Evolutionary conservation across 2,113 vertebrate species (phyloP), one percentile per base, ranked within the genome.

Genomic region (Eleginops maclovinus): DNA sequence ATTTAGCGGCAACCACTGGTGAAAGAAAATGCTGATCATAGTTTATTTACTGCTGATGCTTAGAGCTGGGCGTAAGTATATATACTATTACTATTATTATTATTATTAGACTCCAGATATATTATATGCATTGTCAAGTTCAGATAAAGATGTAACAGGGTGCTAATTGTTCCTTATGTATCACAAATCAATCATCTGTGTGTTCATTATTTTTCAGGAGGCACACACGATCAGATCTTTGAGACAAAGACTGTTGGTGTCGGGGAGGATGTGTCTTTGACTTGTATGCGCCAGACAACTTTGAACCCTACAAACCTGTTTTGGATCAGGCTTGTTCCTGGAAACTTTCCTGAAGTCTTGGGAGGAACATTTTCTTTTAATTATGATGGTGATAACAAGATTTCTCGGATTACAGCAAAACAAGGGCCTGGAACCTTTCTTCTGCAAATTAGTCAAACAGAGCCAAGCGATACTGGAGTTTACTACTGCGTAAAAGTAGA

Each of bases 271-370:
- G 82, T 92, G 41, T 74, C 0, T 4, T 16, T 93, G 8, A 26
- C 6, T 0, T 93, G 92, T 59, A 0, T 26, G 1, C 62, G 28
- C 2, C 15, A 19, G 0, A 4, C 1, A 0, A 1, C 3, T 0
- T 63, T 72, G n/a, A n/a, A n/a, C n/a, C n/a, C n/a, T n/a, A n/a
- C n/a, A 59, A 26, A 1, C 3, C 10, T 86, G 0, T 59, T 50
- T 54, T 93, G 90, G 89, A 40, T 89, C 3, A 89, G 77, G 41
- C 1, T 73, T 51, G 28, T 59, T 62, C 14, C 74, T 71, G 89
- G 73, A 68, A 56, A 61, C 3, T 2, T 50, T 40, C 79, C 72
- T 31, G 24, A 80, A 1, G 0, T 79, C 1, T 50, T n/a, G n/a
- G n/a, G n/a, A n/a, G n/a, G n/a, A n/a, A n/a, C n/a, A n/a, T n/a